Conservation (phyloP, 1,140 invertebrate genomes). For the Neodiprion fabricii region DNA sequence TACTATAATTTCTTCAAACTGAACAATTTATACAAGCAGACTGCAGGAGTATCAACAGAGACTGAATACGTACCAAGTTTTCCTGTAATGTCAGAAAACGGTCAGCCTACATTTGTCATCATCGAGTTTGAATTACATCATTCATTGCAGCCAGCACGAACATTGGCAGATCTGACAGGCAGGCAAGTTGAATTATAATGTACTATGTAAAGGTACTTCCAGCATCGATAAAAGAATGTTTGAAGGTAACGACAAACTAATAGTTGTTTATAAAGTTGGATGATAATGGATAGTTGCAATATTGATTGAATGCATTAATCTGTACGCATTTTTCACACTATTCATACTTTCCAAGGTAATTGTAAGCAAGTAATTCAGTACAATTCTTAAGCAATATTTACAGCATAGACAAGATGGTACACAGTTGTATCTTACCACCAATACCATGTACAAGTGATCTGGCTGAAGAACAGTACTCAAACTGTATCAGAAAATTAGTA, state of each 20-base stretch:
- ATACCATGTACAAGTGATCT: constrained; percentile 37
- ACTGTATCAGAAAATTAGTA: constrained; percentile 35
- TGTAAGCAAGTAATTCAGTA: too few species aligned
- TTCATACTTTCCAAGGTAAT: too few species aligned
- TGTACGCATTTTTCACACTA: too few species aligned
- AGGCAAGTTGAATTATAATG: not conserved
- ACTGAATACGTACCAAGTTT: not conserved
- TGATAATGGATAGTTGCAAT: too few species aligned
- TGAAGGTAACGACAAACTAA: not conserved
- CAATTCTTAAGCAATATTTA: not conserved
- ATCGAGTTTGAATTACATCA: constrained; percentile 39
- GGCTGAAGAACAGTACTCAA: constrained; percentile 34
- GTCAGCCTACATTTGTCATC: constrained; percentile 37
- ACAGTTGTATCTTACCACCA: not conserved
- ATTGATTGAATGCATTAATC: too few species aligned
- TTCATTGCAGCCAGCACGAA: constrained; percentile 24
- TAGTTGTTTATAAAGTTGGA: too few species aligned
- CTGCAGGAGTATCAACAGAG: constrained; percentile 5
- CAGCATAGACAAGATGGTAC: constrained; percentile 19
- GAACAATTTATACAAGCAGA: not conserved
- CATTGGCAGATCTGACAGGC: not conserved
- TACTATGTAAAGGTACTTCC: too few species aligned
- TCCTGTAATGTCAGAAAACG: constrained; percentile 29
- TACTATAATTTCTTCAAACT: not conserved
- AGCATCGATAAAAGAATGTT: not conserved